Base-by-base conservation (phyloP, 64 coral and sea anemone genomes). In the Montipora cactus region DNA sequence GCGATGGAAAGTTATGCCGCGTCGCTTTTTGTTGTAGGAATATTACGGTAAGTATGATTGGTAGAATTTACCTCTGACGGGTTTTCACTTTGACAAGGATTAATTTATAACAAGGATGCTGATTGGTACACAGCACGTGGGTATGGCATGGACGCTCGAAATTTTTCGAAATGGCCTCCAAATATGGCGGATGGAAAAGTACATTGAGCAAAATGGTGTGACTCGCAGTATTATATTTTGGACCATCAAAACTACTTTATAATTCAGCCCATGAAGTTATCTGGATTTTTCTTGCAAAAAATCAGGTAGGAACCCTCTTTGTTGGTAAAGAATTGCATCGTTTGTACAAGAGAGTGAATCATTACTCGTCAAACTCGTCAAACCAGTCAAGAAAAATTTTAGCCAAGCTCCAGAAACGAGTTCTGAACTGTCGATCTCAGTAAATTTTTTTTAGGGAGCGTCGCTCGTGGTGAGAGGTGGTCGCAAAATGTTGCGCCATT, bases 161-260 rank as follows among this genome's bases (percentile, higher is more conserved):
- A 2, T 5, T n/a, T 49, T 67, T 49, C 81, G 37, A 68, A 84
- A 67, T 37, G 3, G 7, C 44, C 15, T 11, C 81, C 81, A 20
- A 84, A 84, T 84, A 86, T 86, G 82, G 82, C 82, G 64, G 82
- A 70, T 71, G 82, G 62, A 49, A 86, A 71, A 86, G 47, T 68
- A 86, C 82, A 86, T 70, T 47, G 66, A 7, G 53, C 37, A 57
- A 57, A 57, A 57, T 11, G 11, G 0, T 57, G 53, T 57, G 53
- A 57, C 0, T 11, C 11, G 11, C 3, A 57, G 11, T 4, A 57
- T 0, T 57, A 11, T 6, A 57, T 57, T 57, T 57, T 57, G 6
- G 53, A 57, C 11, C 11, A 6, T 8, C 53, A 57, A 11, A 57
- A 57, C 53, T 11, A 0, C 53, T 6, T 57, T 57, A 5, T 11